Percentiles rank a stretch among this genome's conserved stretches.
Evolutionary conservation across 2,888 invertebrate species (phyloP).

Genomic region (Belgica antarctica): DNA sequence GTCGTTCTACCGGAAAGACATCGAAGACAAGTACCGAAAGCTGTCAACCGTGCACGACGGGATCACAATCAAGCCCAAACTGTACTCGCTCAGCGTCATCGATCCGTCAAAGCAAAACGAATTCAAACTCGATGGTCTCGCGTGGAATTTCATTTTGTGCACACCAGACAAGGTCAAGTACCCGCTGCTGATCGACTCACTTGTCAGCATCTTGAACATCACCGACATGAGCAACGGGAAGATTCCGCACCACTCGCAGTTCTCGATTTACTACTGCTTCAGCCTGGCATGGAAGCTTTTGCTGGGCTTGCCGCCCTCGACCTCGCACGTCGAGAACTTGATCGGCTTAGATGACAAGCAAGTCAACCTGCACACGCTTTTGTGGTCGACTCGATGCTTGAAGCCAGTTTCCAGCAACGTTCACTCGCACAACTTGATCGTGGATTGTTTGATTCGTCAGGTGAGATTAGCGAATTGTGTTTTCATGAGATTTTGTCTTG

Average conservation of each 20-base stretch:
- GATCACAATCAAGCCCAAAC: constrained; percentile 78
- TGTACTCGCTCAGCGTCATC: constrained; percentile 81
- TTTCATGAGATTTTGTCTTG: not conserved
- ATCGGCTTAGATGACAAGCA: constrained; percentile 63
- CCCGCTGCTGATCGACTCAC: constrained; percentile 78
- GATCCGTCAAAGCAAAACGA: constrained; percentile 68
- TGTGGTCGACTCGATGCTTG: constrained; percentile 85
- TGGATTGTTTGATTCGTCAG: constrained; percentile 80
- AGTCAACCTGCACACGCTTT: constrained; percentile 75
- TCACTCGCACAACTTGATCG: constrained; percentile 86
- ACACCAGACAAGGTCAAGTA: constrained; percentile 90
- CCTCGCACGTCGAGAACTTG: constrained; percentile 78
- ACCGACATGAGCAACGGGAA: constrained; percentile 66
- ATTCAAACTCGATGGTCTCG: constrained; percentile 87
- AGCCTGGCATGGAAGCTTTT: constrained; percentile 64
- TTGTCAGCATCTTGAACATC: constrained; percentile 78
- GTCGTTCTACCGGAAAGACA: constrained; percentile 67
- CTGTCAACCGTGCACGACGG: constrained; percentile 61
- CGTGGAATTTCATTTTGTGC: constrained; percentile 90
- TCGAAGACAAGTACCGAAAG: constrained; percentile 72
- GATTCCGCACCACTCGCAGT: constrained; percentile 63
- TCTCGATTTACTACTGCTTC: constrained; percentile 89
- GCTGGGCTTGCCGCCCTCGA: constrained; percentile 84
- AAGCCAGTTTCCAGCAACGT: constrained; percentile 64
- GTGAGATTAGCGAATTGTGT: not conserved